A percentile compares a stretch with the other conserved stretches of the same genome.
These are phyloP conservation scores for Melipona bicolor DNA, from an alignment of 2,888 invertebrate genomes.

Conservation along the genomic window DNA sequence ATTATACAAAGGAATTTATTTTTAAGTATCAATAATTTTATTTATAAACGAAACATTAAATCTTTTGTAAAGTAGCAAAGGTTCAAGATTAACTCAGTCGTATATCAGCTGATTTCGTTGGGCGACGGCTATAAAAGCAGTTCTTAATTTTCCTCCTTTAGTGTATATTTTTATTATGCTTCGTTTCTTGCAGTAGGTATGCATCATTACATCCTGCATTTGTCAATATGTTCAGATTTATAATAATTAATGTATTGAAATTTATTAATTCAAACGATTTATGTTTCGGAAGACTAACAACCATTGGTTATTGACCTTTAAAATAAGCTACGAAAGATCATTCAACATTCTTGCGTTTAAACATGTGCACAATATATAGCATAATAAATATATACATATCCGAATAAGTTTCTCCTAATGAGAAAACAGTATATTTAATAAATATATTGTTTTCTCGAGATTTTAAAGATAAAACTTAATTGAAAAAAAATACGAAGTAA, in stretches of 20 bases:
- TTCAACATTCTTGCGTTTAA: constrained; percentile 14
- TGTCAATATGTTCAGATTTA: constrained; percentile 2
- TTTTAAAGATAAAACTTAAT: neutral
- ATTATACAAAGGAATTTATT: constrained; percentile 6
- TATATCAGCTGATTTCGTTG: constrained; percentile 38
- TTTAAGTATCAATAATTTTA: constrained; percentile 5
- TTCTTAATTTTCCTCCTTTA: constrained; percentile 11
- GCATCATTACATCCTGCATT: neutral
- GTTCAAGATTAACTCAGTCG: constrained; percentile 39
- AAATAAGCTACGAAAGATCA: constrained; percentile 6
- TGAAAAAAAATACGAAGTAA: neutral
- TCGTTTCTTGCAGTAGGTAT: neutral
- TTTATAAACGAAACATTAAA: constrained; percentile 18
- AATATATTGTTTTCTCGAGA: neutral
- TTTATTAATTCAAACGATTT: neutral
- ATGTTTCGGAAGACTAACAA: constrained; percentile 45
- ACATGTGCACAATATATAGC: neutral
- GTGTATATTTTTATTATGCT: constrained; percentile 37
- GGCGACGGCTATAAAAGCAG: neutral
- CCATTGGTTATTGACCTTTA: constrained; percentile 60
- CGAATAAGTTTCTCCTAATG: neutral
- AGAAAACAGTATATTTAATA: neutral
- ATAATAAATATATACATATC: neutral
- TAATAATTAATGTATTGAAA: neutral
- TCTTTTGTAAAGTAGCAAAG: constrained; percentile 6